Evolutionary conservation across 2,888 invertebrate species (phyloP).

Genomic region (Liopterus haemorrhoidalis): DNA sequence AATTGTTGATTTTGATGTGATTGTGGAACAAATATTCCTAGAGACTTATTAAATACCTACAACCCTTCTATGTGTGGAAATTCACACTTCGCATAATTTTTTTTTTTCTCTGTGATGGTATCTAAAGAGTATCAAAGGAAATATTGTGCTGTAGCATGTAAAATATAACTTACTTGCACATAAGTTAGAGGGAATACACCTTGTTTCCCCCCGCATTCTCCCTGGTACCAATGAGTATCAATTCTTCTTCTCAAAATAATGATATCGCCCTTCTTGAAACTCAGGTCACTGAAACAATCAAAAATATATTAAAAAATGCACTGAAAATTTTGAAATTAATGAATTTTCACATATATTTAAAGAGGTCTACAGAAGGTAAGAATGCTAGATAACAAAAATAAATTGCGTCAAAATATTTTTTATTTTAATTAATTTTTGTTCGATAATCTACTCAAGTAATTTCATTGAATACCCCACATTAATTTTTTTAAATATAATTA

Average conservation of each 20-base stretch:
- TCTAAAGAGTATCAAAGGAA: not conserved
- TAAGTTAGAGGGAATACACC: slow-evolving; percentile 82
- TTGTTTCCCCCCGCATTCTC: slow-evolving; percentile 69
- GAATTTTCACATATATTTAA: not conserved
- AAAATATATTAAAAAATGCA: not conserved
- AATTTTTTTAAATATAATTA: too few relatives aligned
- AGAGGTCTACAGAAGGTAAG: not conserved
- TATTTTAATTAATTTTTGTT: slow-evolving; percentile 12
- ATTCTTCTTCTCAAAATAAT: slow-evolving; percentile 72
- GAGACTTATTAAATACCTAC: too few relatives aligned
- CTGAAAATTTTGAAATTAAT: not conserved
- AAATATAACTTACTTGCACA: slow-evolving; percentile 59
- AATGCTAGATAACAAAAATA: not conserved
- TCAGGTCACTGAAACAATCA: slow-evolving; percentile 60
- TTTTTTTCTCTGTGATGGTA: too few relatives aligned
- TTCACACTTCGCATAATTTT: too few relatives aligned
- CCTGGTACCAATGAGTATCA: slow-evolving; percentile 82
- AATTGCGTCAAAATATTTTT: slow-evolving; percentile 5
- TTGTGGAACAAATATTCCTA: too few relatives aligned
- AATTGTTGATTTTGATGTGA: too few relatives aligned
- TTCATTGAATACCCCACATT: too few relatives aligned
- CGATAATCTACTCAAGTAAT: too few relatives aligned
- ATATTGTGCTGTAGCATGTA: not conserved
- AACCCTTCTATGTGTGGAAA: not conserved
- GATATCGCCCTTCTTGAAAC: slow-evolving; percentile 80